Percentiles rank a stretch among this genome's conserved stretches.
Conservation (phyloP, 1,140 invertebrate genomes). For the Asbolus verrucosus region DNA sequence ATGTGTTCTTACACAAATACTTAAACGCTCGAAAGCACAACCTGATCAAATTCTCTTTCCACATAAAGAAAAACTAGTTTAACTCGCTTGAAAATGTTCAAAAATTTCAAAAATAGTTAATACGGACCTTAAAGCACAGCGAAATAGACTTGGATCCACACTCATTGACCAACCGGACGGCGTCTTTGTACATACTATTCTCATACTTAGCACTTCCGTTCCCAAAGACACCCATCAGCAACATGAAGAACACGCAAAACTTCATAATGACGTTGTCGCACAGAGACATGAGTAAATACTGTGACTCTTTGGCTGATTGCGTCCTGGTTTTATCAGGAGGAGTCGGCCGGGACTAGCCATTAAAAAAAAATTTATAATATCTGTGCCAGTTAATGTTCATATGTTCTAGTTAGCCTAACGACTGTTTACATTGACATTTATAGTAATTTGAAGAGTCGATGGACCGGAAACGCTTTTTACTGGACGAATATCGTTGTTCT, state of each 20-base stretch:
- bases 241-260: slow-evolving; percentile 12
- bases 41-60: no score
- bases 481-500: no score
- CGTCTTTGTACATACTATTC: slow-evolving; percentile 67
- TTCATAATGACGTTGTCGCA: slow-evolving; percentile 29
- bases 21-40: no score
- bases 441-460: slow-evolving; percentile 28
- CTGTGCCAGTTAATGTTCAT: slow-evolving; percentile 43
- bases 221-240: slow-evolving; percentile 23
- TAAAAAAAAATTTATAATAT: slow-evolving; percentile 46
- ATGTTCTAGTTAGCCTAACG: slow-evolving; percentile 43
- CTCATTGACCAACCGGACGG: slow-evolving; percentile 75
- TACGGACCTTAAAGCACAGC: slow-evolving; percentile 77
- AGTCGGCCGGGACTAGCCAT: slow-evolving; percentile 38
- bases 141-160: slow-evolving; percentile 77
- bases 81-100: no score
- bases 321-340: slow-evolving; percentile 51
- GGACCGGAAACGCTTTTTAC: slow-evolving; percentile 24
- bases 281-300: slow-evolving; percentile 31
- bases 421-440: slow-evolving; percentile 31
- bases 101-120: not conserved
- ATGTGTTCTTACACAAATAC: no score
- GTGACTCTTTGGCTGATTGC: slow-evolving; percentile 29
- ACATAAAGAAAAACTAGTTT: no score
- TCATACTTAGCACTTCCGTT: slow-evolving; percentile 59